Conservation (phyloP, 2,888 invertebrate genomes). For the Lissocephala sabroskyi region DNA sequence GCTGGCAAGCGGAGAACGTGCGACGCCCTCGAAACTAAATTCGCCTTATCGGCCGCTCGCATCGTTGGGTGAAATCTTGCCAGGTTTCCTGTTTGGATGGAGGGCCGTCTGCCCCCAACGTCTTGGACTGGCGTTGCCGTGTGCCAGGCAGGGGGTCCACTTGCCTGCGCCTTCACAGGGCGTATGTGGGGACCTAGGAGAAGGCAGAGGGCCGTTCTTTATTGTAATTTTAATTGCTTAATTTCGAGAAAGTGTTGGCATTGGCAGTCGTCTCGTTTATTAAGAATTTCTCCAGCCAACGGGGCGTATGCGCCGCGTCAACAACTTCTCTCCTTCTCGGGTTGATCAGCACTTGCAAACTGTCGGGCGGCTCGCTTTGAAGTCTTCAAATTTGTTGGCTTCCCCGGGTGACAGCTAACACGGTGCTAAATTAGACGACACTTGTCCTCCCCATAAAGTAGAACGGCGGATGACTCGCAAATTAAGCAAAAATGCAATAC, state of each 20-base stretch:
- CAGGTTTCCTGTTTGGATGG: slow-evolving; percentile 48
- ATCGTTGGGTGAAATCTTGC: slow-evolving; percentile 44
- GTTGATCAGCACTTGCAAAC: slow-evolving; percentile 41
- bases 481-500: slow-evolving; percentile 16
- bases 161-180: no score
- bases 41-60: slow-evolving; percentile 46
- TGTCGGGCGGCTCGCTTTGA: slow-evolving; percentile 42
- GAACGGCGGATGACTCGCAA: slow-evolving; percentile 25
- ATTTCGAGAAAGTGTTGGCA: slow-evolving; percentile 42
- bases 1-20: slow-evolving; percentile 46
- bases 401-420: slow-evolving; percentile 50
- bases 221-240: slow-evolving; percentile 67
- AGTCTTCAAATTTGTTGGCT: slow-evolving; percentile 30
- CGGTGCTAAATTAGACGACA: slow-evolving; percentile 52
- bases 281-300: slow-evolving; percentile 10
- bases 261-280: neutral
- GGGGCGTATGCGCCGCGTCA: slow-evolving; percentile 43
- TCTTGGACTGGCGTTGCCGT: slow-evolving; percentile 1
- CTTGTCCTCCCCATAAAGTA: slow-evolving; percentile 18
- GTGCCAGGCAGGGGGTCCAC: slow-evolving; percentile 29
- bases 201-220: slow-evolving; percentile 30
- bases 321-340: slow-evolving; percentile 13
- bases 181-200: neutral
- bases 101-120: slow-evolving; percentile 26
- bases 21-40: slow-evolving; percentile 56